Base-by-base conservation (phyloP, 30 jellyfish, hydroid and myxozoan species). In the Pseudorhiza aurosa region DNA sequence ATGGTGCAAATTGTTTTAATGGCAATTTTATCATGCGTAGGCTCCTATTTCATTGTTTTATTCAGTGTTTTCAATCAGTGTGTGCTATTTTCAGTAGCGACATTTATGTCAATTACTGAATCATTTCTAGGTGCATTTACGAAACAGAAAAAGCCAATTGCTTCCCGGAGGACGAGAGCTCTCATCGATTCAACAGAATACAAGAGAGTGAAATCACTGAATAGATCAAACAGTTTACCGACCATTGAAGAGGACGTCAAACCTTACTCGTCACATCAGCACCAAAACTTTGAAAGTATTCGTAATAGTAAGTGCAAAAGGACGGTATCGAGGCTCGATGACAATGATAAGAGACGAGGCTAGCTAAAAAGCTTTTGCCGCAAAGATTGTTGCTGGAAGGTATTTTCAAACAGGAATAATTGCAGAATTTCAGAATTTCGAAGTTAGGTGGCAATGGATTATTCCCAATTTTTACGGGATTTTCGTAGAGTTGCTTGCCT, bases 151-250 rank as follows among this genome's bases (percentile, higher is more conserved):
- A 82, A 70, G 55, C 74, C 65, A 31, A 84, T 68, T 2, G 83
- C 83, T 1, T 84, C 95, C 4, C 31, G 88, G 56, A 88, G 51
- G 37, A 65, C 95, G 18, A 72, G 87, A 36, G 95, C 95, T 29
- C 88, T 84, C n/a, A 81, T 68, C 49, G 88, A 73, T 39, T 42
- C 78, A 42, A 63, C 77, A 18, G 75, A 26, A 2, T 31, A 84
- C 62, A 80, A 81, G 24, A 43, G 58, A 1, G 53, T 58, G 14
- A 37, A 57, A 33, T 59, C 85, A 2, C 44, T 69, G 22, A 42
- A 75, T 9, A 62, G 85, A 53, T 65, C 85, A 10, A 50, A 51
- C 67, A 69, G 85, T 65, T 58, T 81, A 73, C 67, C 68, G 14
- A 81, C 93, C 10, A 69, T 81, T 8, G 93, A 67, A 21, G 93